Evolutionary conservation across 2,888 invertebrate species (phyloP).

Genomic region (Clostera curtula): DNA sequence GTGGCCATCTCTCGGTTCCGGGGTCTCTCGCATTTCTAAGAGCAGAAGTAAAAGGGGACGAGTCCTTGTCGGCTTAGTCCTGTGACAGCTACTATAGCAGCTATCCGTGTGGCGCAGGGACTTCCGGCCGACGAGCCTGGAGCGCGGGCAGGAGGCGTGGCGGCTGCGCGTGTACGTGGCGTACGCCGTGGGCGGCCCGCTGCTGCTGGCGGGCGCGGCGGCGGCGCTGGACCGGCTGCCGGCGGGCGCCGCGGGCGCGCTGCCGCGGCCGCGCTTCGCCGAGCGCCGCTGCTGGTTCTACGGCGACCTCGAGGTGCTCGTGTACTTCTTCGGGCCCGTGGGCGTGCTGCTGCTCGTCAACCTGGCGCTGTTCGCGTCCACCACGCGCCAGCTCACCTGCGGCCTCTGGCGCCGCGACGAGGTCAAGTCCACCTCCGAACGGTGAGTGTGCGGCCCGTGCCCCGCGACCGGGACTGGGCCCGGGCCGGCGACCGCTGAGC

Average conservation of each 20-base stretch:
- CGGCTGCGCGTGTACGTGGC: conserved; percentile 85
- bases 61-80: too few species aligned
- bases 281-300: conserved; percentile 88
- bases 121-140: conserved; percentile 87
- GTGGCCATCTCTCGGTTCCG: too few species aligned
- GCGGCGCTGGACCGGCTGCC: conserved; percentile 82
- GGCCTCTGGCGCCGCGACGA: conserved; percentile 92
- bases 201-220: conserved; percentile 83
- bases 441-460: conserved; percentile 27
- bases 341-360: conserved; percentile 86
- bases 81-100: too few species aligned
- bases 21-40: too few species aligned
- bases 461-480: background rate
- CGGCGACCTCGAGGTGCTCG: conserved; percentile 86
- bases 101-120: too few species aligned
- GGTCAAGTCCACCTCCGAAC: conserved; percentile 83
- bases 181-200: conserved; percentile 91
- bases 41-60: too few species aligned
- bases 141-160: conserved; percentile 88
- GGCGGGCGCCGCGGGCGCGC: conserved; percentile 66
- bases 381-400: conserved; percentile 89
- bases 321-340: conserved; percentile 90
- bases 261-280: conserved; percentile 86
- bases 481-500: too few species aligned
- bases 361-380: conserved; percentile 85